phyloP scores from a whole-genome alignment of 2,113 vertebrate genomes.

The Lepisosteus osseus region DNA sequence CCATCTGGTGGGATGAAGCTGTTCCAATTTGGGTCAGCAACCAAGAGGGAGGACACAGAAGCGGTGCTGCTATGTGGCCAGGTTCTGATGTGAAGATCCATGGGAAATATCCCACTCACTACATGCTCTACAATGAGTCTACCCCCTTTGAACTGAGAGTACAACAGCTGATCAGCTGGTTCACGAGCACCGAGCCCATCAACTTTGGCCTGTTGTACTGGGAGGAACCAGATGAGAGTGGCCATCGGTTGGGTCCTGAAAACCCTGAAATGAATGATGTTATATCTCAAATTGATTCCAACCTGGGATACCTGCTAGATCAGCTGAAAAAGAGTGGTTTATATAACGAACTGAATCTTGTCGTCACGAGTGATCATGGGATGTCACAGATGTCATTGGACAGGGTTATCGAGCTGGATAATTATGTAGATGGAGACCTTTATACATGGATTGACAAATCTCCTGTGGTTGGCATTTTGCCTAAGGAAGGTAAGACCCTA shows the following conservation, averaged over 20 bases:
- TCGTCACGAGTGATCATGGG: conserved; percentile 89
- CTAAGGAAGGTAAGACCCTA: conserved; percentile 74
- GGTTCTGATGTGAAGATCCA: conserved; percentile 84
- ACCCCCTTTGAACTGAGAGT: conserved; percentile 78
- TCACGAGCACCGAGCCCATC: conserved; percentile 69
- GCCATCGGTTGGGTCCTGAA: conserved; percentile 78
- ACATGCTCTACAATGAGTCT: conserved; percentile 75
- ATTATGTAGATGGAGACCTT: conserved; percentile 71
- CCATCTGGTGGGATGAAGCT: conserved; percentile 85
- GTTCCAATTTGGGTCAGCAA: conserved; percentile 82
- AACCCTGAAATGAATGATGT: conserved; percentile 68
- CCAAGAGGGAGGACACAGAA: conserved; percentile 76
- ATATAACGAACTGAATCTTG: conserved; percentile 73
- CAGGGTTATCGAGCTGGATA: conserved; percentile 80
- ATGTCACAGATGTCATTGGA: conserved; percentile 80
- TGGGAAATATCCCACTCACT: conserved; percentile 65
- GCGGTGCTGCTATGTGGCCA: conserved; percentile 88
- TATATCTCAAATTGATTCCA: conserved; percentile 76
- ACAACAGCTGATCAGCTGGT: conserved; percentile 75
- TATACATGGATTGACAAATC: conserved; percentile 80
- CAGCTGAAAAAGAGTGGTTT: conserved; percentile 71
- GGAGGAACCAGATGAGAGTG: conserved; percentile 85
- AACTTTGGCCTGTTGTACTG: conserved; percentile 85
- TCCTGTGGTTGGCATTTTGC: conserved; percentile 79
- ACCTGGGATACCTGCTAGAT: conserved; percentile 78